phyloP scores from a whole-genome alignment of 2,113 vertebrate genomes.

The Eira barbara region DNA sequence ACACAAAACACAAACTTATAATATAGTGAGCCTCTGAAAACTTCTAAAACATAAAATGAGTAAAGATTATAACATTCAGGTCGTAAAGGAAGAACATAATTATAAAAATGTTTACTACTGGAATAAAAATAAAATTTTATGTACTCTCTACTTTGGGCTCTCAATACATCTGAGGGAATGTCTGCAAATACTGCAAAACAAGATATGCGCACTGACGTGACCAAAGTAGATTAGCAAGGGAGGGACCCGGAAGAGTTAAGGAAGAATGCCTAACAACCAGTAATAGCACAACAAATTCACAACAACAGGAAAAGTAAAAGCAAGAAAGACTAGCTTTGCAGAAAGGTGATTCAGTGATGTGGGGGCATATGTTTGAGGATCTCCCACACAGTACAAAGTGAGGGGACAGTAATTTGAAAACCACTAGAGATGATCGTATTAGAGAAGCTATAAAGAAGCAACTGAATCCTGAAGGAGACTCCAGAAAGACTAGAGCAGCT shows the following conservation, averaged over 20 bases:
- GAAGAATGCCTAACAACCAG: not conserved
- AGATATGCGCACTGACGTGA: not conserved
- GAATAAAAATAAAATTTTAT: not conserved
- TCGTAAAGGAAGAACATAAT: not conserved
- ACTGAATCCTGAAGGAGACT: not conserved
- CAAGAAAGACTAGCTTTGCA: not conserved
- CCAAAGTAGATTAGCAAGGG: not conserved
- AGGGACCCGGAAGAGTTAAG: not conserved
- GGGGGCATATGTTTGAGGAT: not conserved
- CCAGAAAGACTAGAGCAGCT: not conserved
- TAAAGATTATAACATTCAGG: not conserved
- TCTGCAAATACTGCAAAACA: not conserved
- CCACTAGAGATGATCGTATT: not conserved
- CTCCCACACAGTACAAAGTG: not conserved
- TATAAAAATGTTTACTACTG: not conserved
- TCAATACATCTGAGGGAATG: not conserved
- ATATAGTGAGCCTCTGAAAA: not conserved
- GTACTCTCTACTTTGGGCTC: not conserved
- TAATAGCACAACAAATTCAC: not conserved
- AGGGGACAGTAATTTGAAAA: not conserved
- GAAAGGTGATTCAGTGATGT: not conserved
- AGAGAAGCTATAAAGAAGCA: not conserved
- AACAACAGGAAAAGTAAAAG: not conserved
- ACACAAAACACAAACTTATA: not conserved
- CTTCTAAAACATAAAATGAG: conserved; percentile 1